A percentile compares a stretch with the other conserved stretches of the same genome.
Conservation (phyloP, 2,888 invertebrate genomes). For the Fragum whitleyi region DNA sequence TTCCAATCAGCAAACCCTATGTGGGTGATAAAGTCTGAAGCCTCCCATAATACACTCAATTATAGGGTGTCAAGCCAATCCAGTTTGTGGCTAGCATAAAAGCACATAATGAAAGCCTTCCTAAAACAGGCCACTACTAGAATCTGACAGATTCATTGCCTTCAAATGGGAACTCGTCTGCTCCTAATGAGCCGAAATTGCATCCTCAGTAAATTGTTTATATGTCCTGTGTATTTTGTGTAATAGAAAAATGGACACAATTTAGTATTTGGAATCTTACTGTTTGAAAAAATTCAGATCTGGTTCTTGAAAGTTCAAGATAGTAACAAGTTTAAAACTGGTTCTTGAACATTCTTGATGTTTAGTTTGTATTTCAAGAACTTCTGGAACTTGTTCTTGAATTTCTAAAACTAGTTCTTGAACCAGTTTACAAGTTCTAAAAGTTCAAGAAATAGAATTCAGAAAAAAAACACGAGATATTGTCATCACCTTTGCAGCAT, state of each 20-base stretch:
- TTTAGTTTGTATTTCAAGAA: no score
- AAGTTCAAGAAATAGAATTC: no score
- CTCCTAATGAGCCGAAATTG: conserved; percentile 19
- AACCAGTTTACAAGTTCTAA: no score
- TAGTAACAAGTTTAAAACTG: no score
- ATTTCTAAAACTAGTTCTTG: no score
- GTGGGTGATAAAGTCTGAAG: conserved; percentile 6
- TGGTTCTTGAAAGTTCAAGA: no score
- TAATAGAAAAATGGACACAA: neutral
- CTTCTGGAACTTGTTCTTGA: no score
- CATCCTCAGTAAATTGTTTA: conserved; percentile 14
- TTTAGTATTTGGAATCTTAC: no score
- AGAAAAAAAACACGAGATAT: no score
- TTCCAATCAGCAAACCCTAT: conserved; percentile 18
- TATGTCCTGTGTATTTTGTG: neutral
- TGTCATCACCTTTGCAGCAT: no score
- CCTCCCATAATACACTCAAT: conserved; percentile 19
- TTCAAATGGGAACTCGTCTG: conserved; percentile 20
- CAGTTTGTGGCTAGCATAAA: conserved; percentile 20
- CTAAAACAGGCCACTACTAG: conserved; percentile 10
- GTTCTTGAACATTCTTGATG: no score
- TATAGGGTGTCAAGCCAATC: conserved; percentile 19
- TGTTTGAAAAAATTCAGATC: no score
- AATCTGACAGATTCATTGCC: conserved; percentile 21
- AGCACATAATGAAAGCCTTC: conserved; percentile 27